These are phyloP conservation scores for Linyphia triangularis DNA, from an alignment of 2,888 invertebrate species.

Conservation along the genomic window DNA sequence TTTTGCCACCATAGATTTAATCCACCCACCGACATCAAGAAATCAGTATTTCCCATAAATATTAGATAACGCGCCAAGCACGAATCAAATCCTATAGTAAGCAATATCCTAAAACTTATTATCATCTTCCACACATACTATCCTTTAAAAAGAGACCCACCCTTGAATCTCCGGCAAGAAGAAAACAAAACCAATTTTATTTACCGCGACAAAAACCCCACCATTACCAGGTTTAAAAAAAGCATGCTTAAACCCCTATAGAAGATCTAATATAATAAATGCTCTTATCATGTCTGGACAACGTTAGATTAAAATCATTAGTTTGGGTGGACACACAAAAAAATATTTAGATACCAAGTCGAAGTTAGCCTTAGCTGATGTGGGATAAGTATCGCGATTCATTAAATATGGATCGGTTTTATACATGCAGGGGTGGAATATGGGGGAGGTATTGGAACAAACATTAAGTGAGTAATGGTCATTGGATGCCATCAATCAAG, in stretches of 20 bases:
- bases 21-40: background rate
- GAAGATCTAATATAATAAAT: constrained; percentile 48
- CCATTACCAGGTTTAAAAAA: constrained; percentile 13
- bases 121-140: constrained; percentile 19
- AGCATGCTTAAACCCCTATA: constrained; percentile 23
- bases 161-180: constrained; percentile 1
- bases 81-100: constrained; percentile 6
- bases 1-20: constrained; percentile 14
- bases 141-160: constrained; percentile 43
- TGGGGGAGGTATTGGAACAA: constrained; percentile 62
- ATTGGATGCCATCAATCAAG: constrained; percentile 67
- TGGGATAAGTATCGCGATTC: constrained; percentile 47
- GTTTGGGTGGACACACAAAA: constrained; percentile 70
- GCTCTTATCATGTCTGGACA: constrained; percentile 43
- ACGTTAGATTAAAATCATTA: constrained; percentile 72
- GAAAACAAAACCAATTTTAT: constrained; percentile 49
- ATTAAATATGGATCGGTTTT: constrained; percentile 71
- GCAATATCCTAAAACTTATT: constrained; percentile 12
- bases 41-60: background rate
- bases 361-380: constrained; percentile 41
- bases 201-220: constrained; percentile 49
- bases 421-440: constrained; percentile 34
- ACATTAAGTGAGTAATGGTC: constrained; percentile 74
- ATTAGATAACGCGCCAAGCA: constrained; percentile 2
- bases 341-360: constrained; percentile 70